Evolutionary conservation across 2,888 invertebrate species (phyloP), one percentile per base, ranked within the genome.

Genomic region (Scelioninae gen. 1): DNA sequence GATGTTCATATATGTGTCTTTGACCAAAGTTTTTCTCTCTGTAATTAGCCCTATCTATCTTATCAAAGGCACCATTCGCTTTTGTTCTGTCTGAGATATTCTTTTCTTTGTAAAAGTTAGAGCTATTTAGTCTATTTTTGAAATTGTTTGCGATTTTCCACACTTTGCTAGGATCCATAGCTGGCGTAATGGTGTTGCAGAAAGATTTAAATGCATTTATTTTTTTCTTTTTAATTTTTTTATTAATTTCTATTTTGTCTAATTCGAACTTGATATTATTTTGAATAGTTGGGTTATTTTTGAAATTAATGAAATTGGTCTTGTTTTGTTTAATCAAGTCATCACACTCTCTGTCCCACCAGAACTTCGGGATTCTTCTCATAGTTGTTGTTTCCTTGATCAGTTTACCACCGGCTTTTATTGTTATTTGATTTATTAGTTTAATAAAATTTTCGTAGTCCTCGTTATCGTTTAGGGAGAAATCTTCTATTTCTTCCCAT

Each of bases 271-370:
- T 43, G 4, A 10, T 10, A 10, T 43, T 7, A 10, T 43, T 43
- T 8, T 5, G 9, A 43, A 43, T 43, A 43, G 43, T 11, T 11
- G 8, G 43, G 43, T 5, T 43, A 10, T 56, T 2, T 56, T 32
- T 32, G 5, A 32, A 32, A n/a, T 13, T 8, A 34, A 13, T 56
- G 2, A 43, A 31, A 31, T 47, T 62, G 4, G 3, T 7, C 16
- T 23, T 62, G 34, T 43, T 62, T 45, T 62, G n/a, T 5, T 62
- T 31, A 10, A 45, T 62, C 15, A 8, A 15, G 5, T 62, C 16
- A 7, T 62, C 13, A 16, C 62, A 62, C 13, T 62, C 62, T 0
- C 45, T 31, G 31, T 62, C 45, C 62, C 62, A 62, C 62, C 62
- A 62, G 23, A 13, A 34, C 34, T 34, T 32, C 15, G 43, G n/a